Evolutionary conservation across 2,888 invertebrate genomes (phyloP).

Genomic region (Idaea biselata): DNA sequence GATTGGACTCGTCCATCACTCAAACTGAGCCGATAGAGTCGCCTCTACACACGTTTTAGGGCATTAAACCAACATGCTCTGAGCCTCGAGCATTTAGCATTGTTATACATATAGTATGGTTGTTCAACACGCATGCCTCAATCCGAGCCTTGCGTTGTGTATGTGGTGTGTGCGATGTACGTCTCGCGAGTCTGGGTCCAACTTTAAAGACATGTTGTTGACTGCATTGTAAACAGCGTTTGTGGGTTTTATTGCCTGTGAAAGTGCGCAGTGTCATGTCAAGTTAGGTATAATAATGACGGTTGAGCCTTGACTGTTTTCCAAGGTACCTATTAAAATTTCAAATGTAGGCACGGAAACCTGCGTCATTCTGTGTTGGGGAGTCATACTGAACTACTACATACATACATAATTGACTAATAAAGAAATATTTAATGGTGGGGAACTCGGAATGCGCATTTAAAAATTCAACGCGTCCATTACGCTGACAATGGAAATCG

Average conservation of each 20-base stretch:
- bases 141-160: no score
- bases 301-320: background rate
- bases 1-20: no score
- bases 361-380: background rate
- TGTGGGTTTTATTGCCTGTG: background rate
- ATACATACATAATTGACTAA: constrained; percentile 22
- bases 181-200: background rate
- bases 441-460: constrained; percentile 33
- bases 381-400: background rate
- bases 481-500: constrained; percentile 43
- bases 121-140: no score
- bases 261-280: background rate
- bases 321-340: background rate
- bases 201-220: background rate
- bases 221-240: background rate
- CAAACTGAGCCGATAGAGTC: no score
- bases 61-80: no score
- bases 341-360: background rate
- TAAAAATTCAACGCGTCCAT: constrained; percentile 46
- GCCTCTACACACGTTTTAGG: no score
- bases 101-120: no score
- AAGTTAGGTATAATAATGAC: background rate
- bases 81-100: no score
- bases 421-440: constrained; percentile 38
- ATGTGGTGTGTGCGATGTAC: no score